Percentiles rank a stretch among this genome's conserved stretches.
Conservation (phyloP, 1,140 invertebrate genomes). For the Halictus rubicundus region DNA sequence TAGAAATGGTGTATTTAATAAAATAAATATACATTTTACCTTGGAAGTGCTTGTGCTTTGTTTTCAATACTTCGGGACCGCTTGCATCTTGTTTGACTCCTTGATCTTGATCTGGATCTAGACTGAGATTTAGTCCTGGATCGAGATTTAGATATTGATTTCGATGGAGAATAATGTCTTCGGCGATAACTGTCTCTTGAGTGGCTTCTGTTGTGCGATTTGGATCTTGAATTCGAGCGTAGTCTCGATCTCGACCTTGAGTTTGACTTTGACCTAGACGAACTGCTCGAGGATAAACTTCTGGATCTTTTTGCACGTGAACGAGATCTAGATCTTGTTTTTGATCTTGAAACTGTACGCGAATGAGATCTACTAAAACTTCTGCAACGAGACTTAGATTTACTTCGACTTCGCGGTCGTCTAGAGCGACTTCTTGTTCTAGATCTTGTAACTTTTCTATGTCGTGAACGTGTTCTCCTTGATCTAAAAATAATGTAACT, state of each 20-base stretch:
- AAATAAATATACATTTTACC: constrained; percentile 63
- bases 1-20: neutral
- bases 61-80: constrained; percentile 74
- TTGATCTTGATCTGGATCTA: constrained; percentile 74
- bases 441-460: constrained; percentile 56
- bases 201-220: constrained; percentile 72
- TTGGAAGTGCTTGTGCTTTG: constrained; percentile 75
- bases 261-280: constrained; percentile 74
- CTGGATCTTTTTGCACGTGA: constrained; percentile 57
- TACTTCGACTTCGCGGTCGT: constrained; percentile 73
- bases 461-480: constrained; percentile 62
- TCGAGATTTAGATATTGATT: constrained; percentile 70
- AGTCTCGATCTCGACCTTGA: constrained; percentile 76
- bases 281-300: constrained; percentile 64
- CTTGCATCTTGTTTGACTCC: constrained; percentile 73
- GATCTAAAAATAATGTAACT: constrained; percentile 46
- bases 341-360: constrained; percentile 65
- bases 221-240: constrained; percentile 73
- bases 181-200: constrained; percentile 72
- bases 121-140: constrained; percentile 66
- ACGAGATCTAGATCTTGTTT: constrained; percentile 66
- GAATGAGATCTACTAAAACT: constrained; percentile 63
- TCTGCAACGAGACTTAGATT: constrained; percentile 72
- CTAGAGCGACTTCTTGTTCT: constrained; percentile 67
- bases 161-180: constrained; percentile 68